These are phyloP conservation scores for Stenichneumon culpator DNA, from an alignment of 2,888 invertebrate species.

Conservation along the genomic window DNA sequence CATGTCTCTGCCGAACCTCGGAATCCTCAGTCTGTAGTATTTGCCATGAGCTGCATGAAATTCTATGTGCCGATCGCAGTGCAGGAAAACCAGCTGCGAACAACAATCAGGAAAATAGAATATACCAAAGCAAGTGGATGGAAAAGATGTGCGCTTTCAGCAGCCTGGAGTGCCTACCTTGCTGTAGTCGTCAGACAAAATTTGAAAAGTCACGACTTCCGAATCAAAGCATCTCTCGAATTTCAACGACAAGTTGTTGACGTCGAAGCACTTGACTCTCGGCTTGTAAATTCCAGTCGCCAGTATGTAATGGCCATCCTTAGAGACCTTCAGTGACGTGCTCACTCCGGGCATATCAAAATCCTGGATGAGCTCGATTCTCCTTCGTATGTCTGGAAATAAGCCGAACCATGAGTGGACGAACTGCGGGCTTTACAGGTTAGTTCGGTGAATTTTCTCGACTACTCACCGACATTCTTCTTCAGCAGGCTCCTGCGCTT, in stretches of 20 bases:
- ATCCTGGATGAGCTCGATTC: constrained; percentile 99
- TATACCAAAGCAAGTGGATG: no score
- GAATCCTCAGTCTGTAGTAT: constrained; percentile 96
- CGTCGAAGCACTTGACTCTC: constrained; percentile 97
- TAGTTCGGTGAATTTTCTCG: constrained; percentile 31
- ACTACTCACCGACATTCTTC: constrained; percentile 90
- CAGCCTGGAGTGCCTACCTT: constrained; percentile 88
- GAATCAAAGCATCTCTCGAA: constrained; percentile 99
- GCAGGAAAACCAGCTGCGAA: constrained; percentile 93
- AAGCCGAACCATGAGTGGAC: constrained; percentile 13
- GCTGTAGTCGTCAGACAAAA: constrained; percentile 97
- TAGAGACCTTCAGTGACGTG: constrained; percentile 93
- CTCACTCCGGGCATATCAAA: constrained; percentile 99
- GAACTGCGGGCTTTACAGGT: neutral
- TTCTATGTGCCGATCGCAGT: constrained; percentile 96
- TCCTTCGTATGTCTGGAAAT: constrained; percentile 90
- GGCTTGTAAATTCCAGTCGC: constrained; percentile 99
- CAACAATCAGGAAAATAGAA: constrained; percentile 22
- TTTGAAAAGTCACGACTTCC: constrained; percentile 97
- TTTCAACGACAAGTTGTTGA: constrained; percentile 97
- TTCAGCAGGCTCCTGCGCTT: constrained; percentile 93
- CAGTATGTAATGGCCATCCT: constrained; percentile 96
- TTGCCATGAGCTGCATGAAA: constrained; percentile 98
- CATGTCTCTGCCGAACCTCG: constrained; percentile 97
- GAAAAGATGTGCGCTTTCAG: neutral